Base-by-base conservation (phyloP, 2,888 invertebrate species). In the Mycalesis mineus region DNA sequence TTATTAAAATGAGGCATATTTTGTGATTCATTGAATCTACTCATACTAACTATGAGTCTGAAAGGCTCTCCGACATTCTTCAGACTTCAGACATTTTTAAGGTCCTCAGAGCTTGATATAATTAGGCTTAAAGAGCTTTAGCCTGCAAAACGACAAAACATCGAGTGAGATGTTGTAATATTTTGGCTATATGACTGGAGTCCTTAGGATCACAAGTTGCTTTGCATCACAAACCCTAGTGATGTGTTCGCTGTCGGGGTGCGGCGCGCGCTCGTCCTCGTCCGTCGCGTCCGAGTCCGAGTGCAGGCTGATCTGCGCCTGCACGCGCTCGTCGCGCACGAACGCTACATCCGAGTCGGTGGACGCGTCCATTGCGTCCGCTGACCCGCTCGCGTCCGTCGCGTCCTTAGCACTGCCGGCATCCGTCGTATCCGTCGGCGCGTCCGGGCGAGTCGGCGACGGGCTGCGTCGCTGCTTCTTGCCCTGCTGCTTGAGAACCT, bases 401-500 rank as follows among this genome's bases (percentile, higher is more conserved):
- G 39, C 41, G 44, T 40, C 36, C 28, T 13, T 33, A 15, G 3
- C 14, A 31, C 40, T 2, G 40, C 3, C 48, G 11, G 62, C 56
- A 57, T 64, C 67, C 4, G 60, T n/a, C n/a, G n/a, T n/a, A n/a
- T n/a, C n/a, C 17, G 1, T 41, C 62, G 7, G 45, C 4, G 4
- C 36, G 17, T 29, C 52, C 55, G 29, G 29, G 40, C 6, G 29
- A 29, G 29, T 4, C 29, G 33, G 33, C 33, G 28, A 11, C 15
- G 40, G 5, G 9, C 7, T 13, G 45, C 31, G 44, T 13, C 45
- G 45, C 15, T 14, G 42, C 41, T 69, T 51, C 59, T 71, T 61
- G 77, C 77, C 63, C 11, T 75, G 71, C 37, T 72, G 67, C 49
- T 69, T 72, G 1, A 82, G 55, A 1, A 83, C 90, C 77, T 78